These are phyloP conservation scores for Dinomys branickii DNA, from an alignment of 2,113 vertebrate genomes.

Conservation along the genomic window DNA sequence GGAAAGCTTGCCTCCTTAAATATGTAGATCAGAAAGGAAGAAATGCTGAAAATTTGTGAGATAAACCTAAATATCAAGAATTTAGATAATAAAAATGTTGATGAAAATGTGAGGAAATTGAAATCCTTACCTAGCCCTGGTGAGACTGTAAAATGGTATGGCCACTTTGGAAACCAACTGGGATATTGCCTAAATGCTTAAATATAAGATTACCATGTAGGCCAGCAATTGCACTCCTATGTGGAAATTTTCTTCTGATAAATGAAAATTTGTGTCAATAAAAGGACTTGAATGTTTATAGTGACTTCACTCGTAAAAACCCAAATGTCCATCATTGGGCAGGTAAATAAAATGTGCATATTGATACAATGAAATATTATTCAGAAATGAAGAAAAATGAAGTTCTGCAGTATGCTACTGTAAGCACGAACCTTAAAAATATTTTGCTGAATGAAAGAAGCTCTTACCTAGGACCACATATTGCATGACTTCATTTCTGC, in stretches of 20 bases:
- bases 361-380: background rate
- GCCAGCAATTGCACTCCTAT: background rate
- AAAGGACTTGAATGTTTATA: background rate
- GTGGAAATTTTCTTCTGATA: background rate
- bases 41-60: background rate
- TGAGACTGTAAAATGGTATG: background rate
- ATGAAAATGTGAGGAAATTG: background rate
- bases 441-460: background rate
- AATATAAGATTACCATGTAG: background rate
- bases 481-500: background rate
- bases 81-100: background rate
- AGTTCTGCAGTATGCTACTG: too few relatives aligned
- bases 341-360: background rate
- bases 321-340: background rate
- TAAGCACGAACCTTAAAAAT: background rate
- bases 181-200: background rate
- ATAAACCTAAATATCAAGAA: background rate
- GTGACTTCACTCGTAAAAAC: background rate
- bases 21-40: background rate
- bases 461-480: background rate
- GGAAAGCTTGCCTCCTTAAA: background rate
- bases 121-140: background rate
- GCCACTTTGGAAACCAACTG: background rate
- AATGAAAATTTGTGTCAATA: background rate
- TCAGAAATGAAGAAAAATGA: background rate